Base-by-base conservation (phyloP, 2,113 vertebrate species). In the Tamias sibiricus region DNA sequence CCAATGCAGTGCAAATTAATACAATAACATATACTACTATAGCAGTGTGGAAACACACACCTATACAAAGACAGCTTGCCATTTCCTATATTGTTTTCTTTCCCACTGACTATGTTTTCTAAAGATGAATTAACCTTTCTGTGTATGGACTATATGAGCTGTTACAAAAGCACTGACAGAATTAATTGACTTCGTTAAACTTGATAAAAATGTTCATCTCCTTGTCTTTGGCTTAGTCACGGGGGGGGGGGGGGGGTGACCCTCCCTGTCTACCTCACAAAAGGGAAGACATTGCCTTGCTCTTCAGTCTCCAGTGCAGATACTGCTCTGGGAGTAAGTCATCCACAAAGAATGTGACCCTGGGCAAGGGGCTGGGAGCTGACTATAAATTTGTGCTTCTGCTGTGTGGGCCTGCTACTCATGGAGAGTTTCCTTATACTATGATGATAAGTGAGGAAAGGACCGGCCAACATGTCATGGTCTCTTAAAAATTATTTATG, bases 291-390 rank as follows among this genome's bases (percentile, higher is more conserved):
- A 9, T n/a, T 28, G 66, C 7, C 0, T 12, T 75, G 49, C 0
- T 14, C 42, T 54, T 79, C 7, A 2, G 52, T 30, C 35, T 89
- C 84, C 40, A 22, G 47, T 1, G 35, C 28, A 79, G 37, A 54
- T 54, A 37, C n/a, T 72, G 69, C 22, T 0, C 4, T 11, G 24
- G 4, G 40, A 84, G 71, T 37, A 30, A 66, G 66, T 89, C 85
- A 92, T 40, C 88, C 35, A 8, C 7, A 37, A 97, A 75, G 95
- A 97, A 96, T 88, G 94, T 91, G 91, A 91, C 81, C 74, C 47
- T 64, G 26, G 59, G 42, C 54, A 4, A 32, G 35, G 28, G 62
- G 54, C 59, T 11, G 49, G 54, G 32, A 80, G n/a, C 77, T 80
- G 66, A 74, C 94, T 74, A 68, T 93, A 82, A 92, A 94, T 93